Evolutionary conservation across 1,140 invertebrate genomes (phyloP), one percentile per base, ranked within the genome.

Genomic region (Hyles euphorbiae): DNA sequence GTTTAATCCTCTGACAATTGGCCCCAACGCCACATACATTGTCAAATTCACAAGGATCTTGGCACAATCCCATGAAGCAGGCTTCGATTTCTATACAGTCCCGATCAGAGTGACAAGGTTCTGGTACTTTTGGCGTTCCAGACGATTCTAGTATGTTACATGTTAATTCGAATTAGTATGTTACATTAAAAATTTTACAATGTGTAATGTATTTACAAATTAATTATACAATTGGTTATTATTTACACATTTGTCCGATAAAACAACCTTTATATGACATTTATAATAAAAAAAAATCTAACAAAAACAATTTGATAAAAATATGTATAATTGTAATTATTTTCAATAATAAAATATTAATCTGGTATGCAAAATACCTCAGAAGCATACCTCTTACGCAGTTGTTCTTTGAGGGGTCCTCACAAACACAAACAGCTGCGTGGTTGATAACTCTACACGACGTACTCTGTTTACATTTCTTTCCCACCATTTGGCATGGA

Each of bases 51-150:
- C 94, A 95, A 61, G 94, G 92, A 87, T 94, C 92, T 82, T 94
- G 91, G 83, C 94, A 94, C 65, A 92, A 72, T 72, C 92, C 93
- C 91, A 93, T 93, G 81, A 93, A 94, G 82, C 93, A 94, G 65
- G 93, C 93, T 89, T 94, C 93, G 48, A 89, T 92, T 72, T 94
- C 93, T 83, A 94, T 92, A 88, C 94, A 94, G 84, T 94, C 93
- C 68, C 91, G 91, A 84, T 94, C 93, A 76, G 92, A 94, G 80
- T 93, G 90, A 88, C 94, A 94, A 52, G 93, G 93, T 81, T 92
- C 92, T 63, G 90, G 92, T 74, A 88, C 89, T 87, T 94, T 94
- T 62, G 91, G 86, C 76, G 90, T 91, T 77, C 92, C 92, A 65
- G 91, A 90, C 85, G 92, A 91, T 91, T 92, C 93, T 94, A 91